Base-by-base conservation (phyloP, 1,140 invertebrate genomes). In the honey bee (Apis mellifera) region DNA sequence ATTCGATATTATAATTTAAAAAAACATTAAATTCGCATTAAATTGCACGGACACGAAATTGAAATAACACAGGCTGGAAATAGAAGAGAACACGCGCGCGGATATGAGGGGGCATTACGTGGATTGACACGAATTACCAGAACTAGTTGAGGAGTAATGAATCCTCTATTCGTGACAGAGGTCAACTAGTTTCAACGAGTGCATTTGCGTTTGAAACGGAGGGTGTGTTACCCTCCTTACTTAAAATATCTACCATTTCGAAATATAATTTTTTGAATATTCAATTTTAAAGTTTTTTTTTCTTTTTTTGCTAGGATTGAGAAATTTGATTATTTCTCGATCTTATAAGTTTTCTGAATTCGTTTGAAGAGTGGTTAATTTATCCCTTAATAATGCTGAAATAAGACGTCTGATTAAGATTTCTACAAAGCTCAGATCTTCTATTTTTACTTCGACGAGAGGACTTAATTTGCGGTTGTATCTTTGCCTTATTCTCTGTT, bases 81-180 rank as follows among this genome's bases (percentile, higher is more conserved):
- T 21, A 59, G 65, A 70, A 23, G 17, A n/a, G 66, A 60, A 60
- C 21, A n/a, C 1, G 15, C 23, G 26, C 65, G 26, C 21, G 23
- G 3, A 78, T 78, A 57, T 78, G 68, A 79, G 17, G 23, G 23
- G n/a, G 48, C 13, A 79, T 79, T 79, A 79, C 23, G 68, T 71
- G 78, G 59, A 79, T 79, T 72, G 78, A 72, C 78, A 79, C 68
- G 69, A 79, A 79, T 81, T 65, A 66, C n/a, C 15, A 54, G 32
- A 23, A 48, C 71, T 54, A n/a, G 54, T 59, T 55, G 69, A 50
- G 59, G 26, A 80, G 64, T 54, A 73, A 65, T 65, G 59, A 73
- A 73, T 80, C 66, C 50, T 79, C 66, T 60, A 69, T 79, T 69
- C 57, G 32, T n/a, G 69, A 23, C 26, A 19, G 69, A 72, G 50